Evolutionary conservation across 2,888 invertebrate genomes (phyloP), one percentile per base, ranked within the genome.

Genomic region (Hyles lineata): DNA sequence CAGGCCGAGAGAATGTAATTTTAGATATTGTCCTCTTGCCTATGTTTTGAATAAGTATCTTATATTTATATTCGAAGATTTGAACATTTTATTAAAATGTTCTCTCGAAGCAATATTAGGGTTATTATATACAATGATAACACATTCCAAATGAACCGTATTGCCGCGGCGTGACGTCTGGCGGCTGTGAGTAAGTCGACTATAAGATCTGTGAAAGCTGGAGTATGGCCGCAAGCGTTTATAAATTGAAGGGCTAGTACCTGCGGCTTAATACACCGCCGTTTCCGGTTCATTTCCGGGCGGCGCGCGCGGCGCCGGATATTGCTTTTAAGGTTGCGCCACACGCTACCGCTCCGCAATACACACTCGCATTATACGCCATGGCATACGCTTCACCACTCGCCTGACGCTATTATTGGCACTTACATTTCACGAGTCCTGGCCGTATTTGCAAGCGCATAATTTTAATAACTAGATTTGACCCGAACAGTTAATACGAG

Each of bases 241-340:
- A 93, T 94, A 94, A 94, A 94, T 94, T 94, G 93, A 94, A 94
- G 94, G 93, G 92, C 92, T 90, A 89, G 90, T 94, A 94, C 94
- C 94, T 94, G 94, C 91, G 91, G 94, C 95, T 94, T 95, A 95
- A 95, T 95, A 94, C 94, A 92, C 94, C 94, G 89, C 93, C 89
- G 94, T 94, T 95, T 95, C 95, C 95, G 95, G 92, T 95, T 95
- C 95, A 95, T 95, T 95, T 95, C 95, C 95, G 92, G 92, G 82
- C 91, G 91, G 90, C 92, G 92, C 94, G 93, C 93, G 92, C 93
- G 90, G 89, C 88, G 89, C 94, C 95, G 95, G 95, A 95, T 95
- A 95, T 95, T 95, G 95, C 95, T 94, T 95, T 95, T 94, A 95
- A 95, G 95, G 94, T 90, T 92, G 91, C 87, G 90, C 91, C 88